Evolutionary conservation across 1,140 invertebrate genomes (phyloP).

Genomic region (Halictus rubicundus): DNA sequence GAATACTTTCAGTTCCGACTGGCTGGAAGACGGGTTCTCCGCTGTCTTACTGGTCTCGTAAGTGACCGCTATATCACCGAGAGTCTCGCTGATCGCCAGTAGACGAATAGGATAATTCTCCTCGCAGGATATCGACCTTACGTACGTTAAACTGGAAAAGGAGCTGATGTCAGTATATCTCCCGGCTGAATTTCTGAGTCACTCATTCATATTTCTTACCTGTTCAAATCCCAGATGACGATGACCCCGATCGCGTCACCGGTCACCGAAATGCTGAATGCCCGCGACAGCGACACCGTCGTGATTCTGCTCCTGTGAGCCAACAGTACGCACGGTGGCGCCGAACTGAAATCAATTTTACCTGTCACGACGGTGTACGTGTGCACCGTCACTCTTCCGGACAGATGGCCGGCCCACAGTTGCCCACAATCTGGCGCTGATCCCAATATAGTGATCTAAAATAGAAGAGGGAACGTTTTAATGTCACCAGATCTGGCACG

Average conservation of each 20-base stretch:
- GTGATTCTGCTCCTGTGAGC: constrained; percentile 86
- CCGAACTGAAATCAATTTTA: constrained; percentile 79
- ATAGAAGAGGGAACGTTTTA: constrained; percentile 10
- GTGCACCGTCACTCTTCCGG: constrained; percentile 83
- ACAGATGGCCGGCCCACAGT: constrained; percentile 84
- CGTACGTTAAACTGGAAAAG: constrained; percentile 85
- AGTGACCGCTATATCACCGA: constrained; percentile 87
- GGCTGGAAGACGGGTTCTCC: constrained; percentile 63
- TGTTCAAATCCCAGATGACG: constrained; percentile 93
- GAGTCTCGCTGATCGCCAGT: constrained; percentile 88
- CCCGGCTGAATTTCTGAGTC: too few species aligned
- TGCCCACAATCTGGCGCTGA: constrained; percentile 83
- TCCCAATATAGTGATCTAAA: constrained; percentile 78
- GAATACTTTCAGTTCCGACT: constrained; percentile 86
- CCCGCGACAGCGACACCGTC: constrained; percentile 84
- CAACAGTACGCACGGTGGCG: constrained; percentile 82
- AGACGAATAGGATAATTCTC: constrained; percentile 82
- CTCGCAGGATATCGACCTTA: constrained; percentile 85
- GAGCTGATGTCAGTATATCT: background rate
- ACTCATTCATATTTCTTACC: constrained; percentile 71
- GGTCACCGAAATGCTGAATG: constrained; percentile 88
- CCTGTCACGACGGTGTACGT: constrained; percentile 69
- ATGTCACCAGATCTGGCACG: background rate
- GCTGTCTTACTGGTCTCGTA: constrained; percentile 64
- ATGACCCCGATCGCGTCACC: constrained; percentile 85